Percentiles rank a stretch among this genome's conserved stretches.
Evolutionary conservation across 2,797 vertebrate species (phyloP).

Genomic region (Glossophaga mutica): DNA sequence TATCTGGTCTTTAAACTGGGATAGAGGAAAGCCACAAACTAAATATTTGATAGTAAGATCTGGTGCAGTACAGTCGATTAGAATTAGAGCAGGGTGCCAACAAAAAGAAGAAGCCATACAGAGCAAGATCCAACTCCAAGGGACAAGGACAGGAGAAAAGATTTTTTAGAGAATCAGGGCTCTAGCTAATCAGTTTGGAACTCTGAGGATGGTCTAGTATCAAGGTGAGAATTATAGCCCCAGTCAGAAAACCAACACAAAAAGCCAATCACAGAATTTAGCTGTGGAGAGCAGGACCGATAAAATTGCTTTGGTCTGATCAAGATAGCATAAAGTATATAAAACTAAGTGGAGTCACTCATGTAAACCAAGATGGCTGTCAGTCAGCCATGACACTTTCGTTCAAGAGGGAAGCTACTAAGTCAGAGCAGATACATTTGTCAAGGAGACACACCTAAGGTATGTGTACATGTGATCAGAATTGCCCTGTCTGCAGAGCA

Average conservation of each 20-base stretch:
- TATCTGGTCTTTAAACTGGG: neutral
- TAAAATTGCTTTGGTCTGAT: too few species aligned
- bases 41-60: neutral
- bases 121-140: neutral
- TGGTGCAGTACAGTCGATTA: neutral
- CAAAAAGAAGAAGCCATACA: neutral
- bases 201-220: neutral
- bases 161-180: neutral
- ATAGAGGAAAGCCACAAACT: neutral
- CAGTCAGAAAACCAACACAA: neutral
- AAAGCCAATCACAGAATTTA: neutral
- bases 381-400: too few species aligned
- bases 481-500: too few species aligned
- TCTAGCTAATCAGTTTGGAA: neutral
- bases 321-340: too few species aligned
- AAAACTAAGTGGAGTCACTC: too few species aligned
- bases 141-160: neutral
- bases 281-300: too few species aligned
- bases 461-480: too few species aligned
- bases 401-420: too few species aligned
- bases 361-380: too few species aligned
- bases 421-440: too few species aligned
- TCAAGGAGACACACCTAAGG: too few species aligned
- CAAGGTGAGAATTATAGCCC: neutral
- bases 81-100: neutral